A percentile compares a stretch with the other conserved stretches of the same genome.
These are phyloP conservation scores for Pycnonotus jocosus DNA, from an alignment of 2,113 vertebrate genomes.

Conservation along the genomic window DNA sequence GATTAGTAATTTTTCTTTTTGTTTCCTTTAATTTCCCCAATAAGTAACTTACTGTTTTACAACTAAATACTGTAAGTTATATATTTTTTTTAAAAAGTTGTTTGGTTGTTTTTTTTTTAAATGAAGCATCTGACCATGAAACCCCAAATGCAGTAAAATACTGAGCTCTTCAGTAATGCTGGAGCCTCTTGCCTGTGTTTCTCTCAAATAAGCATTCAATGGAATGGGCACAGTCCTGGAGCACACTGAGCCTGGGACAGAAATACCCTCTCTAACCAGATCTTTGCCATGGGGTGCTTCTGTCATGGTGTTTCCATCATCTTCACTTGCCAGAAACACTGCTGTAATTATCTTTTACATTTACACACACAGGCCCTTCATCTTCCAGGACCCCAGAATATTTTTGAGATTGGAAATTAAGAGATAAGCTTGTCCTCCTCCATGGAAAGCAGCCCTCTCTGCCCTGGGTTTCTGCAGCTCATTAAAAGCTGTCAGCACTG, in stretches of 20 bases:
- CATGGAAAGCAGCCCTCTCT: background rate
- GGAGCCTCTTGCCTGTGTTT: background rate
- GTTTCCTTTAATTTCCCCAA: background rate
- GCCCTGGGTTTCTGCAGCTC: constrained; percentile 41
- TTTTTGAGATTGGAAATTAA: constrained; percentile 13
- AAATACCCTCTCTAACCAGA: background rate
- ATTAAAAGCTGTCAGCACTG: constrained; percentile 40
- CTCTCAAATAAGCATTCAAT: background rate
- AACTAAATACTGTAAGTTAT: background rate
- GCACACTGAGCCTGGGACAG: background rate
- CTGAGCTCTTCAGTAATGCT: background rate
- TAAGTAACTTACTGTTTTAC: background rate
- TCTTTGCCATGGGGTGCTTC: background rate
- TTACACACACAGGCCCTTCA: background rate
- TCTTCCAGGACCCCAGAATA: background rate
- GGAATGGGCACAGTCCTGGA: background rate
- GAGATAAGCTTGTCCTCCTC: constrained; percentile 5
- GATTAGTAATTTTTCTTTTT: background rate
- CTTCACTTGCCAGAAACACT: background rate
- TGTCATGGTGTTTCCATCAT: background rate
- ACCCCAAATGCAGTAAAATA: background rate
- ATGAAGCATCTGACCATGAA: background rate
- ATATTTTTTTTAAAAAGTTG: too few relatives aligned
- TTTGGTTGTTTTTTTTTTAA: background rate
- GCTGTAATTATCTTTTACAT: background rate